Conservation (phyloP, 2,113 vertebrate genomes). For the Petaurus breviceps region DNA sequence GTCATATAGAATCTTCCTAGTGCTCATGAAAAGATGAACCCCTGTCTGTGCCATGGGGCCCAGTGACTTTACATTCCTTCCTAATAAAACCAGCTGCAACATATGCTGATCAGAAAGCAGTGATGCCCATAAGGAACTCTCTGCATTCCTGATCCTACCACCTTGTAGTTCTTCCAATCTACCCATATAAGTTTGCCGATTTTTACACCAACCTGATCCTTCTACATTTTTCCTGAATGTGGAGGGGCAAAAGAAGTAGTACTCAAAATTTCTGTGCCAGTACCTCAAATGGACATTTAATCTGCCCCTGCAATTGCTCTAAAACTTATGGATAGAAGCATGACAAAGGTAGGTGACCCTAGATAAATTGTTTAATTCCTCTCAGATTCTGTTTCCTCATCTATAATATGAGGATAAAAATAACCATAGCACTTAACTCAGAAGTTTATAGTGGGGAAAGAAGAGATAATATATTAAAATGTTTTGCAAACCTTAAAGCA, state of each 20-base stretch:
- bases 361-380: neutral
- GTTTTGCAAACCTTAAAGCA: neutral
- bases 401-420: neutral
- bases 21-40: neutral
- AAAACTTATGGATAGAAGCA: neutral
- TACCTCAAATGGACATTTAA: neutral
- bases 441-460: neutral
- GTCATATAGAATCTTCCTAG: neutral
- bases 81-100: constrained; percentile 6
- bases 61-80: constrained; percentile 58
- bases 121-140: constrained; percentile 14
- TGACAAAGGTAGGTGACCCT: neutral
- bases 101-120: neutral
- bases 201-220: neutral
- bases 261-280: neutral
- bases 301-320: neutral
- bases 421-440: neutral
- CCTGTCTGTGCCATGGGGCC: neutral
- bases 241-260: neutral
- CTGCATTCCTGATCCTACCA: neutral
- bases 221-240: neutral
- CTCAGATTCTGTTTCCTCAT: neutral
- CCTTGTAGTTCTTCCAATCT: neutral
- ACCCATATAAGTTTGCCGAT: neutral
- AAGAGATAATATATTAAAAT: neutral